A percentile compares a stretch with the other conserved stretches of the same genome.
Conservation (phyloP, 2,113 vertebrate genomes). For the human (Homo sapiens) region GRCh38 chr15:51735001-51735500, state of each 20-base stretch:
- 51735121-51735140: too few species aligned
- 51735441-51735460: neutral
- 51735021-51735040: too few species aligned
- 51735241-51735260: neutral
- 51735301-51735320: slow-evolving; percentile 4
- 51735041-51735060: too few species aligned
- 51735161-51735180: too few species aligned
- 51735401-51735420: neutral
- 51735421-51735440: neutral
- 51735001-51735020: too few species aligned
- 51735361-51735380: neutral
- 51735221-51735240: neutral
- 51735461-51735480: neutral
- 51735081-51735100: too few species aligned
- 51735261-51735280: neutral
- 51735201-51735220: neutral
- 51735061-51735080: too few species aligned
- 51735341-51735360: neutral
- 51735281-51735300: neutral
- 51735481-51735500: neutral
- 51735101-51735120: too few species aligned
- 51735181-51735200: neutral
- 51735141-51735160: too few species aligned
- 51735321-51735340: neutral
- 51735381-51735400: neutral